Percentiles rank a stretch among this genome's conserved stretches.
These are phyloP conservation scores for Pogonus chalceus DNA, from an alignment of 1,140 invertebrate species.

Conservation along the genomic window DNA sequence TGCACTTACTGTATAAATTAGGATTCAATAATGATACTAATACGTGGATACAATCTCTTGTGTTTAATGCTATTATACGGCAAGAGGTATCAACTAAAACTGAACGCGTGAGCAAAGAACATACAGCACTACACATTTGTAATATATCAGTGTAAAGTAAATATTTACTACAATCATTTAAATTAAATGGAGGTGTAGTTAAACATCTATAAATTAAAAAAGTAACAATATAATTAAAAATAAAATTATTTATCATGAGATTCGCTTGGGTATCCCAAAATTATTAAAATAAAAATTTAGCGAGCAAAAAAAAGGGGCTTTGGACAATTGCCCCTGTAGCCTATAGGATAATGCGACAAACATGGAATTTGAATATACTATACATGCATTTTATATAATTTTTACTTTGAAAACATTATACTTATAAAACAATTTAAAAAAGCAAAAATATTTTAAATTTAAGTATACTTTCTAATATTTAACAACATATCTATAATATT, in stretches of 20 bases:
- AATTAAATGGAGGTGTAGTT: slow-evolving; percentile 26
- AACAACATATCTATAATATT: no score
- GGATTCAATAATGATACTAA: slow-evolving; percentile 38
- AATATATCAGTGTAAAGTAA: slow-evolving; percentile 37
- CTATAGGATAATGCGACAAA: no score
- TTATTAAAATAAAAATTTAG: no score
- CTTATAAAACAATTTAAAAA: no score
- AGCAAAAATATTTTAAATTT: no score
- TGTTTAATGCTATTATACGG: slow-evolving; percentile 34
- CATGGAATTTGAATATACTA: no score
- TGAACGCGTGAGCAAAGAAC: slow-evolving; percentile 35
- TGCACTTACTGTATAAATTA: slow-evolving; percentile 37
- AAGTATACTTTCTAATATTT: no score
- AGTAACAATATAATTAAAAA: slow-evolving; percentile 4
- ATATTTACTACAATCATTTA: slow-evolving; percentile 28
- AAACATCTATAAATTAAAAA: slow-evolving; percentile 30
- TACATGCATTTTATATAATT: no score
- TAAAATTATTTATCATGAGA: slow-evolving; percentile 3
- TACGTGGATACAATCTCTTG: slow-evolving; percentile 35
- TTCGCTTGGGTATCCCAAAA: no score
- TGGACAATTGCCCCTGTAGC: no score
- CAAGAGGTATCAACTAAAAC: slow-evolving; percentile 32
- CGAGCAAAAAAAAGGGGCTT: slow-evolving; percentile 9
- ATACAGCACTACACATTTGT: slow-evolving; percentile 41
- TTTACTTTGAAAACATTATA: no score